phyloP scores from a whole-genome alignment of 53 echinoderm and acorn worm genomes.

The Paracentrotus lividus region DNA sequence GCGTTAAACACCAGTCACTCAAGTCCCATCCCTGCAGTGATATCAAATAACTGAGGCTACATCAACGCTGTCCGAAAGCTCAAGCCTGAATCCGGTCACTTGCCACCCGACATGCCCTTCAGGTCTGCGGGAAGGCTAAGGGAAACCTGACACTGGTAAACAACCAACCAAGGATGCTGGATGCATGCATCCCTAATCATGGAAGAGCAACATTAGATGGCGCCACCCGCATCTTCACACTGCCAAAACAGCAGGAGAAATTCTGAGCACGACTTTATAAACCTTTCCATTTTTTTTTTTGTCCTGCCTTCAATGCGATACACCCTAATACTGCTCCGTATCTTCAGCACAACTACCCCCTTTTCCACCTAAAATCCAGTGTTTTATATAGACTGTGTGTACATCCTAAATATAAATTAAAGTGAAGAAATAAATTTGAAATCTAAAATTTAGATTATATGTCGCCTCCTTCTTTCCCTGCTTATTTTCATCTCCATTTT shows the following conservation, averaged over 20 bases:
- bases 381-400: no score
- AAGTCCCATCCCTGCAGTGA: no score
- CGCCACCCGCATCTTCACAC: not conserved
- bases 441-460: no score
- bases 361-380: not conserved
- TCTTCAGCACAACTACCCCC: not conserved
- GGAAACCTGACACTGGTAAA: conserved; percentile 46
- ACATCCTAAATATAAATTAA: no score
- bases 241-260: not conserved
- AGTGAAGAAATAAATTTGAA: no score
- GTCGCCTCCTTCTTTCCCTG: not conserved
- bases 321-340: not conserved
- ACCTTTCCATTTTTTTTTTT: not conserved
- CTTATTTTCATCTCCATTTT: not conserved
- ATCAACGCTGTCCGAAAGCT: no score
- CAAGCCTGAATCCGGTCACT: no score
- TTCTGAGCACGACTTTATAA: not conserved
- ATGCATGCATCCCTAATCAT: conserved; percentile 50
- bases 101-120: no score
- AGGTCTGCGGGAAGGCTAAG: conserved; percentile 13
- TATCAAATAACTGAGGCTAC: no score
- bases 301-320: no score
- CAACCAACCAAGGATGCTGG: conserved; percentile 35
- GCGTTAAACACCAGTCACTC: no score
- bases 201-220: conserved; percentile 5